Conservation (phyloP, 1,140 invertebrate genomes). For the Vanessa tameamea region DNA sequence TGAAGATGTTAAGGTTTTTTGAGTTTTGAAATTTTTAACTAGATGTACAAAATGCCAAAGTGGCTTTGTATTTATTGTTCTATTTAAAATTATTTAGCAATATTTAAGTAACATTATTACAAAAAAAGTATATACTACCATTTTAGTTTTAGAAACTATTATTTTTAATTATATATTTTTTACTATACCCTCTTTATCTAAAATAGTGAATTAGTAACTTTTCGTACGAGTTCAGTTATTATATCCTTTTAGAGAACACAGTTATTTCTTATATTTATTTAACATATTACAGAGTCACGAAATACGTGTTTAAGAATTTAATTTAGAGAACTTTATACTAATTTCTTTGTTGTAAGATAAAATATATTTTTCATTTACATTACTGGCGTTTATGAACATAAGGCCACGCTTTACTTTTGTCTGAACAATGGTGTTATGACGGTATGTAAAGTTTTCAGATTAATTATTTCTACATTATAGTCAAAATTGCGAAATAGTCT, state of each 20-base stretch:
- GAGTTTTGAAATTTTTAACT: not conserved
- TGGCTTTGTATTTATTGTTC: not conserved
- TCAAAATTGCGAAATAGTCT: conserved; percentile 11
- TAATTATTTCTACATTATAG: not conserved
- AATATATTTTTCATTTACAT: not conserved
- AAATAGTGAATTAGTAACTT: not conserved
- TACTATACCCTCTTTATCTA: not conserved
- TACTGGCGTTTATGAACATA: not conserved
- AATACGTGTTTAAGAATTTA: not conserved
- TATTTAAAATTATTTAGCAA: not conserved
- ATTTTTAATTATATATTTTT: not conserved
- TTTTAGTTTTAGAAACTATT: not conserved
- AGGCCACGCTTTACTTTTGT: not conserved
- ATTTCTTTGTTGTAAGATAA: conserved; percentile 7
- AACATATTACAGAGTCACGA: not conserved
- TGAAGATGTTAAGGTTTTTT: not conserved
- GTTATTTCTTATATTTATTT: not conserved
- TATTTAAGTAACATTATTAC: too few species aligned
- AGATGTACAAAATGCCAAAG: not conserved
- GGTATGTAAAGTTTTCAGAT: not conserved
- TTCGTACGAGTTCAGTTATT: not conserved
- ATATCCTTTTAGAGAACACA: not conserved
- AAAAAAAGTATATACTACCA: not conserved
- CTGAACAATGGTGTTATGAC: not conserved
- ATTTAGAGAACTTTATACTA: not conserved